Base-by-base conservation (phyloP, 1,140 invertebrate genomes). In the Ceratitis capitata region DNA sequence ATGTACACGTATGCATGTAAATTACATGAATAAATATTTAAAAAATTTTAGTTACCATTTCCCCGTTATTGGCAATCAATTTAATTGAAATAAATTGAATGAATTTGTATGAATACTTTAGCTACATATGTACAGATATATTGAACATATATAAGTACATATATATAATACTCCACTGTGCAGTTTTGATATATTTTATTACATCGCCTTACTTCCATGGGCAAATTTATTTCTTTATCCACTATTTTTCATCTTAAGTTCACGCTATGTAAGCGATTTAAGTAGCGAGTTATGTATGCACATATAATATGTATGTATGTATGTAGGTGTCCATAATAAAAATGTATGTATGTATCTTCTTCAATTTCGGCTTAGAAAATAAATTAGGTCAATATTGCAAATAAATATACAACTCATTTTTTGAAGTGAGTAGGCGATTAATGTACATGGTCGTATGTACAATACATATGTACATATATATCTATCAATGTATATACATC, bases 1-100 rank as follows among this genome's bases (percentile, higher is more conserved):
- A 53, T 0, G 7, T 53, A 53, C 2, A 3, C 1, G n/a, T 53
- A 3, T 53, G n/a, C 1, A n/a, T 56, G 23, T 23, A 23, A n/a
- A n/a, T n/a, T 23, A 56, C 51, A 23, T n/a, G 23, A n/a, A 14
- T 19, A n/a, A n/a, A 0, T 7, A 3, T 32, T 32, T 61, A 29
- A 61, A 12, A 32, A 19, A 16, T 23, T 7, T 6, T 58, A 0
- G 10, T 53, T 0, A 16, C 9, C 9, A 69, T 39, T 69, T 69
- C 7, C 14, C 61, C 39, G 69, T 7, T 78, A 78, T 47, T 12
- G 42, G 12, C 39, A 45, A 16, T 78, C 69, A 78, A 78, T 78
- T 78, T 42, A 78, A 78, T 78, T 47, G 35, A 78, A 78, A 45
- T 78, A 45, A 78, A 78, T 78, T 78, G 69, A 47, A 39, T 78